These are phyloP conservation scores for Diogma glabrata DNA, from an alignment of 2,888 invertebrate species.

Conservation along the genomic window DNA sequence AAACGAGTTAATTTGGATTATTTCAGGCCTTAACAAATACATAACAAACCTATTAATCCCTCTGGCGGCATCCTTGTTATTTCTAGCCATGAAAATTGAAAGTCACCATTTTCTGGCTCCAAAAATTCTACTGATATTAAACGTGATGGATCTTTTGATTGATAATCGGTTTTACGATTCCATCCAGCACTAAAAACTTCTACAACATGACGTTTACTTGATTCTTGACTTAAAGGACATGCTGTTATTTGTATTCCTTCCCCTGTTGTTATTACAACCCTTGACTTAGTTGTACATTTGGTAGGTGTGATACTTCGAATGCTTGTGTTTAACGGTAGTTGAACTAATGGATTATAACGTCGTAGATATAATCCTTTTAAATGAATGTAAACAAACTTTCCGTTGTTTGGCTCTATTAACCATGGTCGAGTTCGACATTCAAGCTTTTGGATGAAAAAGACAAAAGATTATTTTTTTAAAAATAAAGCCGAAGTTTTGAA, in stretches of 20 bases:
- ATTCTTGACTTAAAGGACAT: conserved; percentile 44
- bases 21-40: too few species aligned
- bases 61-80: conserved; percentile 45
- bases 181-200: conserved; percentile 81
- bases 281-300: conserved; percentile 62
- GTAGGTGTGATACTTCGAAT: conserved; percentile 43
- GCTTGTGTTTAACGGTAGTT: conserved; percentile 44
- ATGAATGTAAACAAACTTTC: conserved; percentile 68
- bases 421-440: conserved; percentile 71
- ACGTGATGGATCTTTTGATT: conserved; percentile 45
- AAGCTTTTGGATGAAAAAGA: conserved; percentile 41
- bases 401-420: conserved; percentile 64
- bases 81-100: conserved; percentile 74
- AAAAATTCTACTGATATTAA: conserved; percentile 70
- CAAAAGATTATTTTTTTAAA: not conserved
- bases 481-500: not conserved
- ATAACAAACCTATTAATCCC: conserved; percentile 33
- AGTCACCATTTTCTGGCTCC: conserved; percentile 60
- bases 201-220: conserved; percentile 50
- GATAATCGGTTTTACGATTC: conserved; percentile 47
- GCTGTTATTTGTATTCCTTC: conserved; percentile 37
- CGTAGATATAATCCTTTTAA: conserved; percentile 50
- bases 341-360: conserved; percentile 32
- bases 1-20: too few species aligned
- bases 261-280: conserved; percentile 68